Percentiles rank a stretch among this genome's conserved stretches.
Evolutionary conservation across 1,140 invertebrate genomes (phyloP).

Genomic region (Bicyclus anynana): DNA sequence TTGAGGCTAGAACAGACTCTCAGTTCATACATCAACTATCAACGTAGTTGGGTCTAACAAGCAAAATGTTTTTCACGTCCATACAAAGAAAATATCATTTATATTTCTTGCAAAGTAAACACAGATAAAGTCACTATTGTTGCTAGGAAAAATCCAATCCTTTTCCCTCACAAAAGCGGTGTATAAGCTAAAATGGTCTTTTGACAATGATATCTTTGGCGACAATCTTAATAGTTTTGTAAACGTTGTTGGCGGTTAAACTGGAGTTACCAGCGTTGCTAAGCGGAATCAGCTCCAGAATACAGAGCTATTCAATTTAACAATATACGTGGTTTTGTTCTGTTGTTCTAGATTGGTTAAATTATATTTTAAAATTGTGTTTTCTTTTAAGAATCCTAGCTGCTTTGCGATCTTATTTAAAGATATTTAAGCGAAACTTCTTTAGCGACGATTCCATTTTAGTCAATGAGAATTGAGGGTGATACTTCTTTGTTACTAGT

Average conservation of each 20-base stretch:
- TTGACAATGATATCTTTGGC: conserved; percentile 13
- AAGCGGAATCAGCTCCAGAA: neutral
- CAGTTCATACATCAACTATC: no score
- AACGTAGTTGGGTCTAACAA: no score
- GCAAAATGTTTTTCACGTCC: no score
- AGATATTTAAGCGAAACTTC: no score
- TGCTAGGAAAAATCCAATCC: neutral
- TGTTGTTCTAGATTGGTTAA: neutral
- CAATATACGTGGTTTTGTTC: neutral
- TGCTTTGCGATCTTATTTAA: no score
- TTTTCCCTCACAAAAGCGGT: conserved; percentile 8
- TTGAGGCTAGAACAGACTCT: no score
- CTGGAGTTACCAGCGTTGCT: conserved; percentile 3
- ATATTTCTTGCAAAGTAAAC: neutral
- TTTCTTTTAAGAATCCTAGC: no score
- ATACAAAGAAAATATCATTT: no score
- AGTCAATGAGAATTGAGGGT: no score
- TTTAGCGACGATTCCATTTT: no score
- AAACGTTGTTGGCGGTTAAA: conserved; percentile 2
- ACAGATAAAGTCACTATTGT: conserved; percentile 7
- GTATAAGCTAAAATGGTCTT: conserved; percentile 6
- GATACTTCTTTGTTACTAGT: no score
- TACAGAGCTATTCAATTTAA: neutral
- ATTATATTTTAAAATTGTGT: no score
- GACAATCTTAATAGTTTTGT: conserved; percentile 16